Evolutionary conservation across 1,140 invertebrate species (phyloP), one percentile per base, ranked within the genome.

Genomic region (Atta texana): DNA sequence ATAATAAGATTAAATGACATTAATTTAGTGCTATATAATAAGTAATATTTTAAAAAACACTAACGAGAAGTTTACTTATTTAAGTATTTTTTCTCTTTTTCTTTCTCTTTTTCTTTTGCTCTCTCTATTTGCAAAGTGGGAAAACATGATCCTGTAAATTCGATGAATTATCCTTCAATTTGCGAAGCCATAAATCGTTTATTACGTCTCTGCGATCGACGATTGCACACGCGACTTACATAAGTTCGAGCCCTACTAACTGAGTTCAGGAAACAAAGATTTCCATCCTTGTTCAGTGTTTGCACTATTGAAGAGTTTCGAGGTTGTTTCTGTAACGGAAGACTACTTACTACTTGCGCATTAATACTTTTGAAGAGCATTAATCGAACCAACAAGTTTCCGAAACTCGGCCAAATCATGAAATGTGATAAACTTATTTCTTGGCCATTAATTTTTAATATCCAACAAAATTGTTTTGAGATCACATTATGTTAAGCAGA

Each of bases 331-430:
- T 85, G 63, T 89, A 69, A 90, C 75, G n/a, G 44, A 55, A 63
- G 44, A 86, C 78, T 61, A 39, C 31, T 85, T 66, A 80, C 59
- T 81, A 63, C 78, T 89, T 68, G 6, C 71, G 51, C 31, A 63
- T 81, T 44, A 72, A 66, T 86, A 72, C 63, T 81, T 69, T 87
- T 69, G 59, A 90, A 78, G n/a, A 64, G n/a, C 57, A 49, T 14
- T 39, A 51, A 57, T 57, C 49, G 44, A 31, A 51, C 14, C 63
- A 87, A 88, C 63, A 87, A 88, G 55, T 84, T 82, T 61, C 5
- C 16, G 49, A 78, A 88, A 91, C 82, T 90, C 81, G 81, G 59
- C 55, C 81, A 90, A 90, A 90, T 87, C 66, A 81, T 59, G 69
- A 57, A 85, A 81, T 39, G 24, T 81, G 34, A 39, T 14, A 12